Conservation (phyloP, 2,113 vertebrate species). For the Lathamus discolor region DNA sequence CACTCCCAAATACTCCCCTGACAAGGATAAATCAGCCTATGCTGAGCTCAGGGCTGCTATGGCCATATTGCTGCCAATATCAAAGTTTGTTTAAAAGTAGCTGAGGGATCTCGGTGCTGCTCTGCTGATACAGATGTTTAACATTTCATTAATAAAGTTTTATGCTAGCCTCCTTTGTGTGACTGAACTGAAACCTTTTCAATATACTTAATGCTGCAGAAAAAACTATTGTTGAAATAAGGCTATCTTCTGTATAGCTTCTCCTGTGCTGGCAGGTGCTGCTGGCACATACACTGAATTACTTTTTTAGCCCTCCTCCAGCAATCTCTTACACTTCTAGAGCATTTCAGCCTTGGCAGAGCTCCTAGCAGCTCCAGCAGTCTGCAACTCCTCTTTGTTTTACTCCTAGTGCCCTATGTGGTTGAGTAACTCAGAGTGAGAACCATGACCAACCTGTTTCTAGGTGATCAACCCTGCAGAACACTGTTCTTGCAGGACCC, state of each 20-base stretch:
- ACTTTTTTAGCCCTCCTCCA: neutral
- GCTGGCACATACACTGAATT: neutral
- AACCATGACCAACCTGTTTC: neutral
- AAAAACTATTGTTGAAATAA: neutral
- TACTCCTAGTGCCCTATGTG: neutral
- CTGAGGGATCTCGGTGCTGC: neutral
- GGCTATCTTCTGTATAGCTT: neutral
- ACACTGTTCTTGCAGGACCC: neutral
- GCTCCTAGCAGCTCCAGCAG: neutral
- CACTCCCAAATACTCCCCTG: slow-evolving; percentile 35
- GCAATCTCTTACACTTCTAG: neutral
- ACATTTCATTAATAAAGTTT: neutral
- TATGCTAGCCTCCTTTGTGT: neutral
- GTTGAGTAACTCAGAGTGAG: neutral
- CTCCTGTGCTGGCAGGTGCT: neutral
- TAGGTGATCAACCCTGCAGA: neutral
- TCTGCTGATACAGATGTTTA: slow-evolving; percentile 23
- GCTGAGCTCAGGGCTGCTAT: neutral
- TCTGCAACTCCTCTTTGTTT: neutral
- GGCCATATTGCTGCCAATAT: neutral
- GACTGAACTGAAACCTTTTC: neutral
- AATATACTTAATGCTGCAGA: neutral
- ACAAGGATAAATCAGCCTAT: slow-evolving; percentile 46
- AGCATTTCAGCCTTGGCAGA: neutral
- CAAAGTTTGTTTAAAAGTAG: slow-evolving; percentile 34